phyloP scores from a whole-genome alignment of 2,113 vertebrate genomes.

The Ictidomys tridecemlineatus region DNA sequence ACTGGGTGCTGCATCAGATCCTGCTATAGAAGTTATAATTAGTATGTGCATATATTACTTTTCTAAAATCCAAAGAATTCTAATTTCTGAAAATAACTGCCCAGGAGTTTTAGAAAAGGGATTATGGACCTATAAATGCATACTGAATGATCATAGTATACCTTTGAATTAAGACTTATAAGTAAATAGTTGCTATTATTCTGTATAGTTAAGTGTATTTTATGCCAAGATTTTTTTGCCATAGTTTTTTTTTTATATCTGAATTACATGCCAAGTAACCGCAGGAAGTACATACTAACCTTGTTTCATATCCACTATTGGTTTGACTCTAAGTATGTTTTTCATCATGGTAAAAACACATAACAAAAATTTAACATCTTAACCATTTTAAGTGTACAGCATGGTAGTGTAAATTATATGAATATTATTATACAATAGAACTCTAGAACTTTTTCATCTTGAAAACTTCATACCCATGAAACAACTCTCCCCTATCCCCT shows the following conservation, averaged over 20 bases:
- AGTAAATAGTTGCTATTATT: neutral
- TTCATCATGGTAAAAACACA: neutral
- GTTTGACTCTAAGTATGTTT: neutral
- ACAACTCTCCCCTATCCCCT: neutral
- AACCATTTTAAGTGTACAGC: neutral
- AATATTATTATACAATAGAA: neutral
- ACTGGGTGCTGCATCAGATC: neutral
- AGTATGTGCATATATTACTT: neutral
- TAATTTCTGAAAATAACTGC: neutral
- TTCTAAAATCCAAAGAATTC: slow-evolving; percentile 18
- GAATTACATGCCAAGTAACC: slow-evolving; percentile 8
- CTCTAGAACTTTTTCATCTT: neutral
- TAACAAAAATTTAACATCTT: neutral
- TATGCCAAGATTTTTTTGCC: neutral
- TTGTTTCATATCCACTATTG: neutral
- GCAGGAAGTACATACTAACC: neutral
- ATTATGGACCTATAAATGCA: neutral
- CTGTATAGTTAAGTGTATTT: slow-evolving; percentile 43
- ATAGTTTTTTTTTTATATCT: slow-evolving; percentile 11
- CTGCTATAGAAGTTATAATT: neutral
- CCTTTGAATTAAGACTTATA: neutral
- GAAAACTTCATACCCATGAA: neutral
- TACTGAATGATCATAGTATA: neutral
- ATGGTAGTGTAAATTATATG: neutral
- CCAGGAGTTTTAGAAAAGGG: neutral